These are phyloP conservation scores for Taenioides sp. DNA, from an alignment of 2,797 vertebrate genomes.

Conservation along the genomic window DNA sequence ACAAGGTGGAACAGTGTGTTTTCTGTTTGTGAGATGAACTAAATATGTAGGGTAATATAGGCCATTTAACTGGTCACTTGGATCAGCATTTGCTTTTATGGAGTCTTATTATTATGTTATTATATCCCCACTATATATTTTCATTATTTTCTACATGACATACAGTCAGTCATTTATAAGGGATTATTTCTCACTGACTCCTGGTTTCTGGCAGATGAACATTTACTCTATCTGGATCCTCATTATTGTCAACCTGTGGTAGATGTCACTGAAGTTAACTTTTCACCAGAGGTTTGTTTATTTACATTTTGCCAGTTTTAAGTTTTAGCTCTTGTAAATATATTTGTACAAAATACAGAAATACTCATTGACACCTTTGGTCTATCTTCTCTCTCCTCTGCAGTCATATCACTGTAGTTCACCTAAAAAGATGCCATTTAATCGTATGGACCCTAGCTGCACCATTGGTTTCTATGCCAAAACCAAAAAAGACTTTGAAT, in stretches of 20 bases:
- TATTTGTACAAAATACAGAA: neutral
- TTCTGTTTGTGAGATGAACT: no score
- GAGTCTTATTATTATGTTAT: neutral
- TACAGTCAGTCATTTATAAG: neutral
- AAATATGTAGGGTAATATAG: no score
- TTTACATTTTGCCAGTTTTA: neutral
- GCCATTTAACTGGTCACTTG: neutral
- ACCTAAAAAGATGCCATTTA: slow-evolving; percentile 90
- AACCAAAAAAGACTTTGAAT: slow-evolving; percentile 84
- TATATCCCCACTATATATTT: neutral
- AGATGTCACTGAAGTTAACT: slow-evolving; percentile 80
- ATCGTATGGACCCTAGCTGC: slow-evolving; percentile 93
- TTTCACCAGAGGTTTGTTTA: slow-evolving; percentile 83
- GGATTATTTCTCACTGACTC: slow-evolving; percentile 5
- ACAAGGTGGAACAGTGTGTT: no score
- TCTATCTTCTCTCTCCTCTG: slow-evolving; percentile 1
- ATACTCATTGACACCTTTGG: neutral
- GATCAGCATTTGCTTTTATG: neutral
- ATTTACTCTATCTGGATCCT: slow-evolving; percentile 91
- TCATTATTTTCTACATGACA: neutral
- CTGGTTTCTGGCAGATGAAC: slow-evolving; percentile 80
- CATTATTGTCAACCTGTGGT: slow-evolving; percentile 90
- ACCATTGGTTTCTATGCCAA: slow-evolving; percentile 91
- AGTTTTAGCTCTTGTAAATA: neutral
- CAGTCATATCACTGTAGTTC: slow-evolving; percentile 90